Percentiles rank a stretch among this genome's conserved stretches.
Evolutionary conservation across 1,140 invertebrate species (phyloP).

Genomic region (Pogonus chalceus): DNA sequence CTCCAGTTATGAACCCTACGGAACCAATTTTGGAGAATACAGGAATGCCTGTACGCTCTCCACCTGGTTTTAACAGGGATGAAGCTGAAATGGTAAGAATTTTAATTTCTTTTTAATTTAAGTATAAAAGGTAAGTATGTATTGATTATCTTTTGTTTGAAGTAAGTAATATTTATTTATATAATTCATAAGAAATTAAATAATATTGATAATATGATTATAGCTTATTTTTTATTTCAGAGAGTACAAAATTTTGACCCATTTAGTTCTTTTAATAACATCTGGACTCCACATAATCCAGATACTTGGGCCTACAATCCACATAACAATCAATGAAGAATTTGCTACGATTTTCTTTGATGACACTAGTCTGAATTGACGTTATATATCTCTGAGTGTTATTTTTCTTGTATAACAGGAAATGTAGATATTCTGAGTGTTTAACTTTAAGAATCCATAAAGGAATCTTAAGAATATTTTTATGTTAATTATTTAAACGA

Average conservation of each 20-base stretch:
- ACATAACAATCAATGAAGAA: not conserved
- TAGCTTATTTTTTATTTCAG: not conserved
- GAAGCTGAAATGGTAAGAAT: not conserved
- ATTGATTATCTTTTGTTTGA: not conserved
- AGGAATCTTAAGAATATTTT: not conserved
- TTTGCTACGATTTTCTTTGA: not conserved
- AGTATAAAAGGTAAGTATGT: no score
- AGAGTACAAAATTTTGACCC: not conserved
- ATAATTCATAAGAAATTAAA: not conserved
- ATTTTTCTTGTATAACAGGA: no score
- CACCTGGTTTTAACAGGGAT: not conserved
- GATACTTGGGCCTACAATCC: not conserved
- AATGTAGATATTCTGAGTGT: not conserved
- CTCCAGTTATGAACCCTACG: not conserved
- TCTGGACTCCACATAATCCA: not conserved
- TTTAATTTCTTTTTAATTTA: not conserved
- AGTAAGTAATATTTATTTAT: no score
- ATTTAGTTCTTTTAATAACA: conserved; percentile 5
- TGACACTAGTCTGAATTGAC: no score
- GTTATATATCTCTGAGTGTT: no score
- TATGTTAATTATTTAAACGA: not conserved
- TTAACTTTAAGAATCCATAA: not conserved
- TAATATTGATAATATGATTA: not conserved
- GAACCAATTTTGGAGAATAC: not conserved
- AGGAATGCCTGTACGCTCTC: not conserved